Conservation (phyloP, 2,113 vertebrate genomes). For the Plecturocebus donacophilus region DNA sequence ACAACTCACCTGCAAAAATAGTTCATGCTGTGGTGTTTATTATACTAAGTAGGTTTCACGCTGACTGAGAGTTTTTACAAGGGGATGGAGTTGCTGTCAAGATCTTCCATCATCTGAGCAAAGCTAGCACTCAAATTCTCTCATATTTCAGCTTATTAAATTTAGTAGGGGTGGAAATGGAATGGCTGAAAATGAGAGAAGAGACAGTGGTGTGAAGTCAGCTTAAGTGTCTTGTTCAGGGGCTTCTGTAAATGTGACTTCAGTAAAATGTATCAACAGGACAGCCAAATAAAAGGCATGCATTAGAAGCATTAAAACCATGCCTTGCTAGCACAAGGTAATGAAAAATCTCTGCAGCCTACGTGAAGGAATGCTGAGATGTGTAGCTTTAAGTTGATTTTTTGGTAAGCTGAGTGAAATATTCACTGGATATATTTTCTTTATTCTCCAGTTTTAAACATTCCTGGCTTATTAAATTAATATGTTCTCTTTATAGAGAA, state of each 20-base stretch:
- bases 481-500: slow-evolving; percentile 20
- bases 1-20: slow-evolving; percentile 94
- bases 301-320: not conserved
- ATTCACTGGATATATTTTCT: slow-evolving; percentile 39
- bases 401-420: slow-evolving; percentile 41
- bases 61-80: slow-evolving; percentile 86
- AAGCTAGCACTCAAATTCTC: slow-evolving; percentile 80
- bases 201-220: slow-evolving; percentile 48
- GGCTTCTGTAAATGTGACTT: slow-evolving; percentile 2
- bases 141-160: slow-evolving; percentile 80
- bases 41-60: slow-evolving; percentile 91
- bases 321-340: not conserved
- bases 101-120: slow-evolving; percentile 84
- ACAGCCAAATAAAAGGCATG: slow-evolving; percentile 6
- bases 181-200: slow-evolving; percentile 11
- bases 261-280: slow-evolving; percentile 45
- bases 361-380: slow-evolving; percentile 10
- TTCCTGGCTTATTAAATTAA: slow-evolving; percentile 59
- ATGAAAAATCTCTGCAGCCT: slow-evolving; percentile 41
- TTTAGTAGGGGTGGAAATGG: not conserved
- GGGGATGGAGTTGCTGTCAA: slow-evolving; percentile 86
- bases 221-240: slow-evolving; percentile 55
- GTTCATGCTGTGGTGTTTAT: slow-evolving; percentile 89
- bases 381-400: not conserved
- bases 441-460: slow-evolving; percentile 42